A percentile compares a stretch with the other conserved stretches of the same genome.
Conservation (phyloP, 2,797 vertebrate genomes). For the Cuculus canorus region DNA sequence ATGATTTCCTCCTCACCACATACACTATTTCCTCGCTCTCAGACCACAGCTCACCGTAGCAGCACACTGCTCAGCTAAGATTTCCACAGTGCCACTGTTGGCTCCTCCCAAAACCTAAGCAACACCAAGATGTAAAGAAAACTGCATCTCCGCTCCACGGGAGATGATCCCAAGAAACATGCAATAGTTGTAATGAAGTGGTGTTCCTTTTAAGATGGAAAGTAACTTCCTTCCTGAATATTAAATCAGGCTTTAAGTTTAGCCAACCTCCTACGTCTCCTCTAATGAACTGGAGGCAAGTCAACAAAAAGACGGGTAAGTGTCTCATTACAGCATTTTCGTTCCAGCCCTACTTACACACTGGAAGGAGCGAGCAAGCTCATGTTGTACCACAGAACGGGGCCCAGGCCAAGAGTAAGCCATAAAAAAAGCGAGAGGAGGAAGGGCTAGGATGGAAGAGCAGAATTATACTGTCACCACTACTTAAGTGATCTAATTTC, state of each 20-base stretch:
- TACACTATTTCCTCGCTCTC: not conserved
- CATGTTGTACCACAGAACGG: not conserved
- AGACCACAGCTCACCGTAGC: not conserved
- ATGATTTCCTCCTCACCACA: not conserved
- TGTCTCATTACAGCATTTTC: not conserved
- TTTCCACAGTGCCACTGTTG: not conserved
- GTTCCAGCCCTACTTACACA: not conserved
- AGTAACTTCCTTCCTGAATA: conserved; percentile 59
- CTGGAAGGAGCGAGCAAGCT: conserved; percentile 1
- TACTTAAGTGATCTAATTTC: not conserved
- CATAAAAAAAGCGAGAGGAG: not conserved
- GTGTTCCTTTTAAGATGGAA: conserved; percentile 17
- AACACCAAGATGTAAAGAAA: not conserved
- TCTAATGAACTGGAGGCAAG: conserved; percentile 56
- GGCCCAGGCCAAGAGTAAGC: not conserved
- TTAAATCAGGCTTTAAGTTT: conserved; percentile 37
- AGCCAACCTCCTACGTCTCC: conserved; percentile 39
- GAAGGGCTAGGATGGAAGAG: not conserved
- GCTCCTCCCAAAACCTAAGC: not conserved
- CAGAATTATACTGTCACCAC: not conserved
- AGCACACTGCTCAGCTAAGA: not conserved
- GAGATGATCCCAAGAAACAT: not conserved
- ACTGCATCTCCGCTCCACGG: not conserved
- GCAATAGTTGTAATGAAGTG: not conserved
- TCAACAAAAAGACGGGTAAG: not conserved